phyloP scores from a whole-genome alignment of 1,140 invertebrate genomes.

The Holcopasites calliopsidis region DNA sequence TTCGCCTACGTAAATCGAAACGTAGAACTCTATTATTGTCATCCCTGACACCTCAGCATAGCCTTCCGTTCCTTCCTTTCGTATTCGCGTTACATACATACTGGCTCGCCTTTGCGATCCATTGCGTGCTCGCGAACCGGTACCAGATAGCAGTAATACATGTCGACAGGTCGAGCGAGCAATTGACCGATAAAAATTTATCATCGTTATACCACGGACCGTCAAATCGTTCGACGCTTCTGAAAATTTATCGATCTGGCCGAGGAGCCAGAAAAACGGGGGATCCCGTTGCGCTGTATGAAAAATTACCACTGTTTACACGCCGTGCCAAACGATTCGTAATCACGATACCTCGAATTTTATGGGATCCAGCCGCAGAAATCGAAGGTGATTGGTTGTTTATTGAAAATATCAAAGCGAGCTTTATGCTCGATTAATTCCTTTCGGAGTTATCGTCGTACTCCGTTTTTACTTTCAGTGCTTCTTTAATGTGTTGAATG shows the following conservation, averaged over 20 bases:
- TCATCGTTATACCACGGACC: background rate
- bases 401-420: too few relatives aligned
- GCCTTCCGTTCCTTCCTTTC: conserved; percentile 13
- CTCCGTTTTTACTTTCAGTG: too few relatives aligned
- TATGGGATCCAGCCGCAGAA: too few relatives aligned
- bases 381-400: too few relatives aligned
- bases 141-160: conserved; percentile 18
- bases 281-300: background rate
- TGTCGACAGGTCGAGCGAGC: conserved; percentile 8
- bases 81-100: conserved; percentile 12
- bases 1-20: background rate
- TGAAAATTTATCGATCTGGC: too few relatives aligned
- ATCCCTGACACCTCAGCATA: conserved; percentile 1
- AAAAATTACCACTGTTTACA: background rate
- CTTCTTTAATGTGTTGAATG: too few relatives aligned
- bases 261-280: background rate
- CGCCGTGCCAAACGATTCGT: background rate
- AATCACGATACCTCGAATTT: background rate
- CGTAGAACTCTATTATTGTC: conserved; percentile 22
- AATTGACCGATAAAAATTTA: conserved; percentile 16
- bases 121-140: conserved; percentile 9
- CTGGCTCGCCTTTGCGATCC: conserved; percentile 9
- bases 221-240: background rate
- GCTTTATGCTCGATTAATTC: too few relatives aligned
- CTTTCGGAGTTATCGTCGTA: too few relatives aligned